Evolutionary conservation across 2,888 invertebrate species (phyloP).

Genomic region (Tinea pellionella): DNA sequence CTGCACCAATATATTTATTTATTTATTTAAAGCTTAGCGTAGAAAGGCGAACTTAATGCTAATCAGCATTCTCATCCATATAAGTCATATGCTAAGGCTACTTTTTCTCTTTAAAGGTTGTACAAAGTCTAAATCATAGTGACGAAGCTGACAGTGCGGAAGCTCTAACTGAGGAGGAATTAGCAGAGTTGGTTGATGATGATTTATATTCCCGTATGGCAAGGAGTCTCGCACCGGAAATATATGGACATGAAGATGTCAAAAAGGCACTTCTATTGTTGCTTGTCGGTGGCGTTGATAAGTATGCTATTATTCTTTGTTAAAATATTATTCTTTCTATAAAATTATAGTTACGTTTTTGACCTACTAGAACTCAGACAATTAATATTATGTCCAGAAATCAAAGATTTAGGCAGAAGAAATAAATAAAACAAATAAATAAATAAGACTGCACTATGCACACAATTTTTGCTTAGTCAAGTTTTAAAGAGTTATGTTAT

Average conservation of each 20-base stretch:
- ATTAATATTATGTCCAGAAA: too few relatives aligned
- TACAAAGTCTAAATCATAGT: slow-evolving; percentile 86
- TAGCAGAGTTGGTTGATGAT: slow-evolving; percentile 82
- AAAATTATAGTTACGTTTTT: too few relatives aligned
- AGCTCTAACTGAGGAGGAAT: slow-evolving; percentile 85
- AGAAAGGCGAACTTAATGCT: too few relatives aligned
- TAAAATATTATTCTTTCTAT: background rate
- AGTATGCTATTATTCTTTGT: slow-evolving; percentile 36
- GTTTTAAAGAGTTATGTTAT: too few relatives aligned
- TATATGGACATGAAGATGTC: slow-evolving; percentile 97
- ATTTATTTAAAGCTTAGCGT: too few relatives aligned
- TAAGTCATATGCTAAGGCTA: background rate
- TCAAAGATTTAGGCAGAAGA: too few relatives aligned
- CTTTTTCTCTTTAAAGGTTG: slow-evolving; percentile 55
- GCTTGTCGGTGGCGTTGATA: slow-evolving; percentile 92
- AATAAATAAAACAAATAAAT: too few relatives aligned
- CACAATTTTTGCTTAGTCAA: too few relatives aligned
- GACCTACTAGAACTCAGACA: too few relatives aligned
- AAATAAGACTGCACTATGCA: too few relatives aligned
- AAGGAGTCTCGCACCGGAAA: slow-evolving; percentile 95
- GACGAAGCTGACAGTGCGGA: slow-evolving; percentile 81
- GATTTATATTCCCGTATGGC: slow-evolving; percentile 95
- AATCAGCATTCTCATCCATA: background rate
- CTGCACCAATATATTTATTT: too few relatives aligned
- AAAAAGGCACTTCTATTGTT: slow-evolving; percentile 95